Evolutionary conservation across 2,113 vertebrate genomes (phyloP).

Genomic region (Psittacus erithacus): DNA sequence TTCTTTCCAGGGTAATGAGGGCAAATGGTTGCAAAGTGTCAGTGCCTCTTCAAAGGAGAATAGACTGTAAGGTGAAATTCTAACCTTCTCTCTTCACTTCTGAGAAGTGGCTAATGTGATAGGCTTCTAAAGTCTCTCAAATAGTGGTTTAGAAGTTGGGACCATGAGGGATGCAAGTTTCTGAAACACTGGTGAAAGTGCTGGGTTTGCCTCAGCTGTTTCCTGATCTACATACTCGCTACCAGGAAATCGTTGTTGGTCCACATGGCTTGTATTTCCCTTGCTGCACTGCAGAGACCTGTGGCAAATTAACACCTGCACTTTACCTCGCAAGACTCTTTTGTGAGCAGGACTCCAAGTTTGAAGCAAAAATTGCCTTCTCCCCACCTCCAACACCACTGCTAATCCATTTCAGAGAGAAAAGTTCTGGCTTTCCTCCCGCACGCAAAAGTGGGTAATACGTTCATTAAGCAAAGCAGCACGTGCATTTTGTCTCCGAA

Average conservation of each 20-base stretch:
- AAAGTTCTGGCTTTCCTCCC: not conserved
- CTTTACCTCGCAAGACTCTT: not conserved
- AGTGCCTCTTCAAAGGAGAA: not conserved
- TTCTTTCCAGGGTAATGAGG: not conserved
- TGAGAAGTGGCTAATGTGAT: not conserved
- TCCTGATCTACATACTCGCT: not conserved
- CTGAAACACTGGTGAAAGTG: not conserved
- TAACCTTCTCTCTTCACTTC: not conserved
- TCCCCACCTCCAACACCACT: not conserved
- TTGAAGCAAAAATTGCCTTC: not conserved
- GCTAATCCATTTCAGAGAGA: not conserved
- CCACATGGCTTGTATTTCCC: fast-evolving
- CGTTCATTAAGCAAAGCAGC: not conserved
- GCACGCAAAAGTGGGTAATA: not conserved
- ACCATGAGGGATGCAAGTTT: not conserved
- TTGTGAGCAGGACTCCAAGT: not conserved
- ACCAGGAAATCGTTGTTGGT: not conserved
- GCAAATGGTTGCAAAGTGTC: not conserved
- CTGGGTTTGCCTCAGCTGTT: not conserved
- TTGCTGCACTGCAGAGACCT: not conserved
- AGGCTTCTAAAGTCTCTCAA: not conserved
- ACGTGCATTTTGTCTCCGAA: not conserved
- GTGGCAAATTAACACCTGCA: not conserved
- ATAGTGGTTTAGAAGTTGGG: not conserved
- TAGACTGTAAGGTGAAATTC: not conserved